These are phyloP conservation scores for Perca flavescens DNA, from an alignment of 2,113 vertebrate genomes.

Conservation along the genomic window DNA sequence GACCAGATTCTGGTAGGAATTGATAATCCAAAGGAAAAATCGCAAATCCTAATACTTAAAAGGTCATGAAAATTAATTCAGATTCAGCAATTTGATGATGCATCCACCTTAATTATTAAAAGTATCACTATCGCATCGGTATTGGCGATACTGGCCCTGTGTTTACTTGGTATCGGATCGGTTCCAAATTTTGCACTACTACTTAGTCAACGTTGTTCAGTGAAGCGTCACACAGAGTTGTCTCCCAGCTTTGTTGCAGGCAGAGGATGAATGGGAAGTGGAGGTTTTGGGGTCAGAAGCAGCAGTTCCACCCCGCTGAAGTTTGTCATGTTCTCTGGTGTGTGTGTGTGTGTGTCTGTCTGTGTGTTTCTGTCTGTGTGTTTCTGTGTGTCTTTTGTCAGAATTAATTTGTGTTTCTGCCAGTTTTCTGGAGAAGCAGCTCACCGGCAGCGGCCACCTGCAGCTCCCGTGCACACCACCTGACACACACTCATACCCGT, in stretches of 20 bases:
- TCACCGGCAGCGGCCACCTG: slow-evolving; percentile 45
- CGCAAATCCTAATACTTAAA: no score
- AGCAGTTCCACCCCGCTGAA: slow-evolving; percentile 17
- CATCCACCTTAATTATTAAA: no score
- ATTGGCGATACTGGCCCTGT: no score
- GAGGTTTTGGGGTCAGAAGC: slow-evolving; percentile 44
- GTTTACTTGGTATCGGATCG: no score
- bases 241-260: slow-evolving; percentile 37
- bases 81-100: no score
- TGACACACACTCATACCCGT: neutral
- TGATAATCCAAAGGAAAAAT: no score
- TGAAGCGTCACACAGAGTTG: slow-evolving; percentile 1
- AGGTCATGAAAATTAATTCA: no score
- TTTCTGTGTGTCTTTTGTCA: slow-evolving; percentile 30
- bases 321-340: slow-evolving; percentile 23
- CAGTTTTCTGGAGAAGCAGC: slow-evolving; percentile 19
- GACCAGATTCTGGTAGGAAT: no score
- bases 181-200: no score
- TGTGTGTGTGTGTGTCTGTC: neutral
- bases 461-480: slow-evolving; percentile 33
- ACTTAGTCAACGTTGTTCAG: slow-evolving; percentile 36
- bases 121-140: no score
- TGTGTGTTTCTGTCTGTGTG: slow-evolving; percentile 7
- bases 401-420: slow-evolving; percentile 35
- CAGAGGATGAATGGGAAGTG: slow-evolving; percentile 22